A percentile compares a stretch with the other conserved stretches of the same genome.
Evolutionary conservation across 2,113 vertebrate species (phyloP).

Genomic region (Rhagologus leucostigma): DNA sequence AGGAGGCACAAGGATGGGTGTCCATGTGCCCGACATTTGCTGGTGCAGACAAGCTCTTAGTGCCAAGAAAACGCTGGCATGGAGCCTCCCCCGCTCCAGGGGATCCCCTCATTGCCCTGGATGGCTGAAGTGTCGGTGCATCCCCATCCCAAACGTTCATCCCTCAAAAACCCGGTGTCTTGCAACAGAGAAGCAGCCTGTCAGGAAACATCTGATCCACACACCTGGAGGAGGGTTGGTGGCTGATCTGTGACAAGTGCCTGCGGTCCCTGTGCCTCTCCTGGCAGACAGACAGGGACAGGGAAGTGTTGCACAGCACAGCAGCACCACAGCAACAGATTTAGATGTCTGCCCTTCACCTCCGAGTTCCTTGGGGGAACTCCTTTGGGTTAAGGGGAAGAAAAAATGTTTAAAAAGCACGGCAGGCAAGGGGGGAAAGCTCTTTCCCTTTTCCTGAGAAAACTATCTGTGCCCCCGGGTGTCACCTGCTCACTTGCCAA

Average conservation of each 20-base stretch:
- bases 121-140: rapidly evolving
- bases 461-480: background rate
- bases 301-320: background rate
- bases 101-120: rapidly evolving
- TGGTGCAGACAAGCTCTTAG: background rate
- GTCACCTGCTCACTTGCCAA: background rate
- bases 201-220: background rate
- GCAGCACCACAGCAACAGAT: rapidly evolving
- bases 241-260: background rate
- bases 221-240: background rate
- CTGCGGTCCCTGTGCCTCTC: background rate
- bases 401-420: background rate
- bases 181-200: background rate
- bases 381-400: background rate
- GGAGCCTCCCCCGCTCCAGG: background rate
- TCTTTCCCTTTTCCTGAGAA: background rate
- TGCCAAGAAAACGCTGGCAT: rapidly evolving
- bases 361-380: rapidly evolving
- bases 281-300: background rate
- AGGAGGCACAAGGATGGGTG: background rate
- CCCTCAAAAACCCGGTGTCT: background rate
- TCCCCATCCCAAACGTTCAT: rapidly evolving
- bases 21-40: background rate
- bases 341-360: background rate
- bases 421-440: background rate